Evolutionary conservation across 2,888 invertebrate genomes (phyloP), one percentile per base, ranked within the genome.

Genomic region (Heteromyza rotundicornis): DNA sequence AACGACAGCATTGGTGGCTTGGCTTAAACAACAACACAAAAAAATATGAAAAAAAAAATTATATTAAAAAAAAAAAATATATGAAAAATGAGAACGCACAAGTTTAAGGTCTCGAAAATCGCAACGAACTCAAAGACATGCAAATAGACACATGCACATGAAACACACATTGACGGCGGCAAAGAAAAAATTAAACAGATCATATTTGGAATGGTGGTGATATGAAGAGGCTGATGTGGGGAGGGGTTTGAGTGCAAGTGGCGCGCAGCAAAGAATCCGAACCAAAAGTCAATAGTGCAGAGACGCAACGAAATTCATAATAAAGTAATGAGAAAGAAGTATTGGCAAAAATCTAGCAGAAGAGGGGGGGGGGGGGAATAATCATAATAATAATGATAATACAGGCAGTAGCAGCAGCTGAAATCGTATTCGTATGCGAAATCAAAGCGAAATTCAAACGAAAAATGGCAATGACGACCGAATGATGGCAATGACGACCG

Each of bases 71-170:
- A n/a, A n/a, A n/a, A n/a, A n/a, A n/a, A n/a, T n/a, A n/a, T n/a
- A n/a, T n/a, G 27, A 27, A 40, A 40, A 40, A 40, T 40, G 40
- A 40, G 40, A 17, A 20, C 27, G 16, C 20, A 58, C 40, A 62
- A 62, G 62, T 59, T 59, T 58, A 62, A 58, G 62, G 59, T 59
- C 62, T 58, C 59, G 50, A 50, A 62, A 47, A 62, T 57, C 12
- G 35, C 27, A 20, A 50, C 51, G 51, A 23, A 35, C 35, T 40
- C 22, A 59, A 54, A 24, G 49, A 60, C 60, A 51, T 56, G 60
- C 51, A 50, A 60, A 56, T 56, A 56, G 51, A 57, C 53, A 40
- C 40, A n/a, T 59, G 56, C 27, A 63, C 59, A 52, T 56, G 35
- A 22, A 57, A 55, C 47, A 50, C 36, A 32, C 36, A 59, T 44